A percentile compares a stretch with the other conserved stretches of the same genome.
These are phyloP conservation scores for Nothura maculosa DNA, from an alignment of 2,797 vertebrate species.

Conservation along the genomic window DNA sequence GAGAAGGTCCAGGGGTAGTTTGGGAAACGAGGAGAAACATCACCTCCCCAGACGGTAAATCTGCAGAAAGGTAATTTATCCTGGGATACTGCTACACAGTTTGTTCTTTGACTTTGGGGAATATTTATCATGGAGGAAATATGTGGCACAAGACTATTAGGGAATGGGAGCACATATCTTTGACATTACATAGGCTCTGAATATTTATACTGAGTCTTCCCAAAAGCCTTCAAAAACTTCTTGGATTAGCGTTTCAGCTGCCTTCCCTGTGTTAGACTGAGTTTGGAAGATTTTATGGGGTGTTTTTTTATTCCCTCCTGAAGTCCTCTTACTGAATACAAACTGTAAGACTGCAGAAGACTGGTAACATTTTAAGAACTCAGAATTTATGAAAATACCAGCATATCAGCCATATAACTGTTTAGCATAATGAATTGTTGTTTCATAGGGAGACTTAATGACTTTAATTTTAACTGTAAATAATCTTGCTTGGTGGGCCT, in stretches of 20 bases:
- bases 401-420: neutral
- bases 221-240: neutral
- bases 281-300: neutral
- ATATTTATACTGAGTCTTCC: neutral
- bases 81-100: neutral
- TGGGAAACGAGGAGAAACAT: constrained; percentile 15
- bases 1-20: constrained; percentile 39
- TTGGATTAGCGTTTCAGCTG: neutral
- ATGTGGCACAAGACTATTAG: neutral
- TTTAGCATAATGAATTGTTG: neutral
- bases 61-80: constrained; percentile 28
- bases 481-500: neutral
- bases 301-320: neutral
- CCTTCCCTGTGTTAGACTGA: neutral
- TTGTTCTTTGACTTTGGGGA: neutral
- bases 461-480: neutral
- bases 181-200: neutral
- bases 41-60: constrained; percentile 40
- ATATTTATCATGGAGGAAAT: neutral
- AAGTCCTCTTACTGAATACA: neutral
- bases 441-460: neutral
- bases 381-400: neutral
- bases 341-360: neutral
- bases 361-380: neutral
- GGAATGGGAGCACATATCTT: neutral